Base-by-base conservation (phyloP, 2,797 vertebrate species). In the Oceanodroma leucorhoa region DNA sequence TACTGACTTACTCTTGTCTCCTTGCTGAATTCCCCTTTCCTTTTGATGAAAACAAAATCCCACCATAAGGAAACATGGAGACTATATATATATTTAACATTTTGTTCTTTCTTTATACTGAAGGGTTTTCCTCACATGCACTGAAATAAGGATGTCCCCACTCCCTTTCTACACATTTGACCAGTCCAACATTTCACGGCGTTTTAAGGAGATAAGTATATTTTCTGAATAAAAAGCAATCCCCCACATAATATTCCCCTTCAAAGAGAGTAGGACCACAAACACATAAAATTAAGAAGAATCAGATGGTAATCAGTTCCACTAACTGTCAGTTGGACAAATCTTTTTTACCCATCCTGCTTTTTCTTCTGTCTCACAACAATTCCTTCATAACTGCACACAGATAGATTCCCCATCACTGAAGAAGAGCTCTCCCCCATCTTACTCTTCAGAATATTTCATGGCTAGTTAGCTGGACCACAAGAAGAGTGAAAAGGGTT, bases 211-310 rank as follows among this genome's bases (percentile, higher is more conserved):
- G 2, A 9, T 40, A 45, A 30, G 5, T 41, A 3, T 41, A 71
- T 61, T 82, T 84, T 91, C 54, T 61, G 10, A 64, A 30, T 46
- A 64, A 48, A 71, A 80, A 57, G 10, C 1, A 1, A 69, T 36
- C 1, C 4, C 2, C 5, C 4, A n/a, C 4, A 8, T 32, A 64
- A 55, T 21, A 65, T 2, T 7, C 6, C 30, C 34, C 11, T 48
- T 55, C 27, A 66, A 88, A 62, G 29, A 53, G 3, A 46, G 15
- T 3, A 78, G 53, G 32, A 55, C 34, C 10, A 38, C 10, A 72
- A 48, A 36, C 29, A 65, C 18, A 45, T 2, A 50, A 62, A 29
- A 21, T 41, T 54, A 36, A 57, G 16, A 70, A 45, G 16, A 73
- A 40, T 26, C 40, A 34, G 5, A 18, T 32, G 7, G 17, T 19